phyloP scores from a whole-genome alignment of 1,140 invertebrate species.

The Drosophila aff. region DNA sequence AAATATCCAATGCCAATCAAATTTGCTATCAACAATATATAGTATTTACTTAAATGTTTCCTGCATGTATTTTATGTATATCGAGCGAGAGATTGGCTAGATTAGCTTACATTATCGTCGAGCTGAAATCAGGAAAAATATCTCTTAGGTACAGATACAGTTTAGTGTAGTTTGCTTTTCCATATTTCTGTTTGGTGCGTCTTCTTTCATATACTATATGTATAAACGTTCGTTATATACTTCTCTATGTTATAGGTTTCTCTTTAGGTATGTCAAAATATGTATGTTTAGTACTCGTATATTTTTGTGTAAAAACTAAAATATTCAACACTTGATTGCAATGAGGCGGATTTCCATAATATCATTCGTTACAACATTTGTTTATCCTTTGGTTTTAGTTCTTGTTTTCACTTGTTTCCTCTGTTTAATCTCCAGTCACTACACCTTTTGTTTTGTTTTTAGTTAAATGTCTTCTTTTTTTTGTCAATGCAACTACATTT shows the following conservation, averaged over 20 bases:
- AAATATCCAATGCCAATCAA: conserved; percentile 44
- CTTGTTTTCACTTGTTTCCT: conserved; percentile 5
- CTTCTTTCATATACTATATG: conserved; percentile 35
- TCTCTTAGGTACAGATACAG: conserved; percentile 65
- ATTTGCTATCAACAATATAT: conserved; percentile 47
- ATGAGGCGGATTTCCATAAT: conserved; percentile 82
- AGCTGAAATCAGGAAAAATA: conserved; percentile 67
- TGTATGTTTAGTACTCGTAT: conserved; percentile 42
- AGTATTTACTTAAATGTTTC: conserved; percentile 28
- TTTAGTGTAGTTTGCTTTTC: conserved; percentile 36
- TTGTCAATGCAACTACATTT: conserved; percentile 43
- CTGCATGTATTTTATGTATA: conserved; percentile 30
- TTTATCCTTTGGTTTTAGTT: conserved; percentile 39
- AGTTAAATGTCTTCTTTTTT: conserved; percentile 11
- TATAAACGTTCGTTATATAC: conserved; percentile 28
- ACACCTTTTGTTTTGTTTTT: conserved; percentile 1
- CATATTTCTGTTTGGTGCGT: conserved; percentile 50
- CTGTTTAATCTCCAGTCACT: not conserved
- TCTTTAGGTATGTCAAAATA: conserved; percentile 57
- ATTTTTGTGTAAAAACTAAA: conserved; percentile 66
- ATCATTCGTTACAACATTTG: conserved; percentile 80
- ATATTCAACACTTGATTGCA: conserved; percentile 81
- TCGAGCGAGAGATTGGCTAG: conserved; percentile 49
- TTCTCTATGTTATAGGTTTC: conserved; percentile 23
- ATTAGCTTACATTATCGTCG: conserved; percentile 46